Conservation (phyloP, 2,888 invertebrate genomes). For the Patella pellucida region DNA sequence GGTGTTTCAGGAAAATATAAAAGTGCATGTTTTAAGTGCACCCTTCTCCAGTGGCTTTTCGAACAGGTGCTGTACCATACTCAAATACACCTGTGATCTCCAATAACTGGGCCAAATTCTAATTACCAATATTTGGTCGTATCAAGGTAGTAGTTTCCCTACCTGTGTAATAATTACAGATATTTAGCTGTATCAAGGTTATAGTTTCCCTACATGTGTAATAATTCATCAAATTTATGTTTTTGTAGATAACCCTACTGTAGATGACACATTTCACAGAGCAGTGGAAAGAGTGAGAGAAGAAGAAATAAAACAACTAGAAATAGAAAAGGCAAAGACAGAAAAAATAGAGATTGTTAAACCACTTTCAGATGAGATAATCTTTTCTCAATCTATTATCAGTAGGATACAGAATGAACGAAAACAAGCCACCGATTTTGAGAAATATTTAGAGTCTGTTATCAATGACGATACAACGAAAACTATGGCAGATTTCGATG, state of each 20-base stretch:
- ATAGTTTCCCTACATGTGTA: neutral
- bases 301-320: neutral
- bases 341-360: slow-evolving; percentile 2
- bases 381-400: neutral
- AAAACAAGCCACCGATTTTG: slow-evolving; percentile 15
- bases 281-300: neutral
- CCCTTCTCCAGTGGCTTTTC: no score
- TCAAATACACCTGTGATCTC: no score
- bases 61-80: no score
- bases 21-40: no score
- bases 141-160: no score
- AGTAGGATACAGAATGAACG: neutral
- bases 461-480: neutral
- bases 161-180: no score
- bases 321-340: neutral
- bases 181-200: no score
- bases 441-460: slow-evolving; percentile 26
- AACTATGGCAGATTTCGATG: neutral
- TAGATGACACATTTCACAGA: slow-evolving; percentile 17
- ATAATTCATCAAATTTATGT: neutral
- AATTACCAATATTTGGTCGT: no score
- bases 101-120: no score
- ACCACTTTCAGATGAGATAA: neutral
- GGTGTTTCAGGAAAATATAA: no score
- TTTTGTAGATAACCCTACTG: slow-evolving; percentile 1